Evolutionary conservation across 2,888 invertebrate species (phyloP).

Genomic region (Lissonota sp.): DNA sequence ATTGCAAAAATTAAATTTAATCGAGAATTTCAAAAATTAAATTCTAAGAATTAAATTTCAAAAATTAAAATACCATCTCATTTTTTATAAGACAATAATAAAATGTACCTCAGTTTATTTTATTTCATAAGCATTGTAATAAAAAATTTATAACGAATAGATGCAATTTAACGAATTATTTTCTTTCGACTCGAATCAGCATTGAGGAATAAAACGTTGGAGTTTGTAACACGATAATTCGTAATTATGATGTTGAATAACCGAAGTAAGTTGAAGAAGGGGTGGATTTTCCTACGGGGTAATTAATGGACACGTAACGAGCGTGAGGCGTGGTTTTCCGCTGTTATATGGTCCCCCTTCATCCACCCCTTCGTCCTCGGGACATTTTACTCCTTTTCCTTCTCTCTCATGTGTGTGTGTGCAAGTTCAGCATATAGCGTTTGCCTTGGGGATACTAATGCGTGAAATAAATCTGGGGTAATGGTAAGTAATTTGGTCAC

Average conservation of each 20-base stretch:
- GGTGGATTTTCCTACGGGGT: constrained; percentile 61
- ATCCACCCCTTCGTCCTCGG: background rate
- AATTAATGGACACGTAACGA: constrained; percentile 82
- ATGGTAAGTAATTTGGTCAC: constrained; percentile 83
- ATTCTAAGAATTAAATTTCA: constrained; percentile 1
- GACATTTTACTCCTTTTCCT: background rate
- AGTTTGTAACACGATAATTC: constrained; percentile 42
- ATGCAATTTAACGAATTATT: no score
- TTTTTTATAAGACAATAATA: no score
- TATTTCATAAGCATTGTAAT: no score
- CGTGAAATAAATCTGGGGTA: constrained; percentile 83
- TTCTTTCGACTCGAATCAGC: background rate
- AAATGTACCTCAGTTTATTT: no score
- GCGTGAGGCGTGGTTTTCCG: constrained; percentile 71
- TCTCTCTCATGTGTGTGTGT: constrained; percentile 26
- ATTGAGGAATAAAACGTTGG: constrained; percentile 1
- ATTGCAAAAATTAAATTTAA: background rate
- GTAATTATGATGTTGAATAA: constrained; percentile 37
- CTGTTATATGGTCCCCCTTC: constrained; percentile 1
- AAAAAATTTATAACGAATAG: no score
- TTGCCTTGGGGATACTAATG: constrained; percentile 76
- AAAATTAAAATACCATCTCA: no score
- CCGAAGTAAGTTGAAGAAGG: background rate
- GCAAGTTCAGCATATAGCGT: constrained; percentile 37
- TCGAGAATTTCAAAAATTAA: no score